These are phyloP conservation scores for Raillietiella orientalis DNA, from an alignment of 2,888 invertebrate species.

Conservation along the genomic window DNA sequence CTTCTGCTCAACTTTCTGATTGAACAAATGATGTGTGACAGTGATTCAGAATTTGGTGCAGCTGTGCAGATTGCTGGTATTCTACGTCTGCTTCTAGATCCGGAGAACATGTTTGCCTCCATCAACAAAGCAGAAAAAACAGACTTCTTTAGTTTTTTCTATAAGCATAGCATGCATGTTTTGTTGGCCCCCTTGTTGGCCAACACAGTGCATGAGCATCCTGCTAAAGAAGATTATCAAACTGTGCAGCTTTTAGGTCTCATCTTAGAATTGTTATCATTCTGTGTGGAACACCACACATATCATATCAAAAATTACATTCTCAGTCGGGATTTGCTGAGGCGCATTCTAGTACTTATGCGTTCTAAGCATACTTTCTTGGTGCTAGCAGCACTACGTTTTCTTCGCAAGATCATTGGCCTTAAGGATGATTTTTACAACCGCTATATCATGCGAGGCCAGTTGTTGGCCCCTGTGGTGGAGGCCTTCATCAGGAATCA, in stretches of 20 bases:
- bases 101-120: constrained; percentile 85
- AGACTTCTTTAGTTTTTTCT: constrained; percentile 93
- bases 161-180: constrained; percentile 82
- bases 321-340: constrained; percentile 77
- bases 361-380: constrained; percentile 90
- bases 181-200: constrained; percentile 50
- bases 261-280: constrained; percentile 76
- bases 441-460: constrained; percentile 72
- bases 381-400: constrained; percentile 74
- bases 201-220: constrained; percentile 58
- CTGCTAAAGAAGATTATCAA: constrained; percentile 75
- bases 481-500: constrained; percentile 89
- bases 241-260: constrained; percentile 81
- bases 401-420: constrained; percentile 86
- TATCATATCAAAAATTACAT: constrained; percentile 96
- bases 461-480: constrained; percentile 78
- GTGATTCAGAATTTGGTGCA: constrained; percentile 84
- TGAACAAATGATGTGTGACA: constrained; percentile 88
- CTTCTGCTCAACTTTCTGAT: constrained; percentile 68
- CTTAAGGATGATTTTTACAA: constrained; percentile 97
- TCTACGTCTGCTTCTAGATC: constrained; percentile 64
- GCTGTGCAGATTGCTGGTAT: constrained; percentile 92
- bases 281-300: constrained; percentile 96
- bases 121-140: constrained; percentile 86
- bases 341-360: constrained; percentile 80